A percentile compares a stretch with the other conserved stretches of the same genome.
Evolutionary conservation across 2,113 vertebrate species (phyloP).

Genomic region (Otus sunia): DNA sequence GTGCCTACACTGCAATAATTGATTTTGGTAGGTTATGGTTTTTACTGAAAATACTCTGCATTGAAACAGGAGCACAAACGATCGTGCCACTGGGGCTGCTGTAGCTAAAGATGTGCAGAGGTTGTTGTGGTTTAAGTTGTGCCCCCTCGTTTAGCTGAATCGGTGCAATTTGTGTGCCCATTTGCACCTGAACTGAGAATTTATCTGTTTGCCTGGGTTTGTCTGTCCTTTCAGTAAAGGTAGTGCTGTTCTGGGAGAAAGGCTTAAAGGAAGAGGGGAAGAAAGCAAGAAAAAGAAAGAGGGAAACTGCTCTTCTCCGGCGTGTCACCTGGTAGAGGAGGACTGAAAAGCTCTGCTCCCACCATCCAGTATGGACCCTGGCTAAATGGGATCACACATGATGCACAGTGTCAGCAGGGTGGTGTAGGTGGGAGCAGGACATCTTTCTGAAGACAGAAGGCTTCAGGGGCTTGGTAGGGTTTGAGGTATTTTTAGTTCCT

Average conservation of each 20-base stretch:
- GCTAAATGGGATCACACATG: not conserved
- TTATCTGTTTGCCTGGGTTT: not conserved
- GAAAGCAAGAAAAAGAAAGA: not conserved
- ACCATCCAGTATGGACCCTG: accelerated
- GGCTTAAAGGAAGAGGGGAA: not conserved
- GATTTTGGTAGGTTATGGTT: not conserved
- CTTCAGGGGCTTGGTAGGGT: not conserved
- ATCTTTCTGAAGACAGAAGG: not conserved
- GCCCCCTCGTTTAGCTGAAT: not conserved
- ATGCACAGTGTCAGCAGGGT: not conserved
- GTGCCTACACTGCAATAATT: accelerated
- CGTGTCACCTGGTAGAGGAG: not conserved
- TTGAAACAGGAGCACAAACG: accelerated
- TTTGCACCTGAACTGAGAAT: not conserved
- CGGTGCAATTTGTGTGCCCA: not conserved
- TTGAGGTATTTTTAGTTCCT: not conserved
- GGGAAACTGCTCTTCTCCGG: not conserved
- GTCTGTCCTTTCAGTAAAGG: not conserved
- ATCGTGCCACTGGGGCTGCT: not conserved
- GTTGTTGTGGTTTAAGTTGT: not conserved
- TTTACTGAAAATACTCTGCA: not conserved
- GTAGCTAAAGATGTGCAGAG: not conserved
- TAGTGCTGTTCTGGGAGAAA: not conserved
- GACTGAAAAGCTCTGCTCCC: not conserved
- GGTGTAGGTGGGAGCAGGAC: not conserved